Base-by-base conservation (phyloP, 2,888 invertebrate species). In the Philereme transversata region DNA sequence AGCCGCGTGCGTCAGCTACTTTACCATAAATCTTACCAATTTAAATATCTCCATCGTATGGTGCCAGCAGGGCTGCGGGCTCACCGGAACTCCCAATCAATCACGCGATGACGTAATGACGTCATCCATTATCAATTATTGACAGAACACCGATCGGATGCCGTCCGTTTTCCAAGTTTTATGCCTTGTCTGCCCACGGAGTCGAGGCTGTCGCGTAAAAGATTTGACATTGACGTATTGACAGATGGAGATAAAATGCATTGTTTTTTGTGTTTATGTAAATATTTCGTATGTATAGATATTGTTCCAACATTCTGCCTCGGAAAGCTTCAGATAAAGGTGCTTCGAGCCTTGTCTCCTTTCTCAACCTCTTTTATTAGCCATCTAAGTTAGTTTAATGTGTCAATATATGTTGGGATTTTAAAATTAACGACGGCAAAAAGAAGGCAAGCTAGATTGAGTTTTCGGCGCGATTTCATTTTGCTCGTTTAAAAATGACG, bases 101-200 rank as follows among this genome's bases (percentile, higher is more conserved):
- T 91, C 91, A 90, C 84, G 34, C 70, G 70, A 81, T 84, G 88
- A 87, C 87, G 83, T 87, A 86, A 89, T 90, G 88, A 87, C 89
- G 88, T 88, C 90, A 90, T 90, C 90, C 88, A 90, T 90, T 90
- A 90, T 89, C 90, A 90, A 91, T 91, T 90, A 90, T 89, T 88
- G 90, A 88, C 90, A 86, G 86, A 81, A 83, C 83, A 84, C 77
- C 83, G 84, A 82, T 83, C 83, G 83, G 82, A 82, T 82, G 81
- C 79, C 83, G 81, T 78, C 82, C 82, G 80, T 87, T 88, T 86
- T 84, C 84, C 84, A 86, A 86, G 85, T 86, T 86, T 84, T 84
- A 83, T 85, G 79, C 82, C 81, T 81, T 79, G 75, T 71, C 73
- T 68, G 66, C 53, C 67, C 64, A 35, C 35, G 4, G 36, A 49